Evolutionary conservation across 2,797 vertebrate species (phyloP), one percentile per base, ranked within the genome.

Genomic region (Phoebastria nigripes): DNA sequence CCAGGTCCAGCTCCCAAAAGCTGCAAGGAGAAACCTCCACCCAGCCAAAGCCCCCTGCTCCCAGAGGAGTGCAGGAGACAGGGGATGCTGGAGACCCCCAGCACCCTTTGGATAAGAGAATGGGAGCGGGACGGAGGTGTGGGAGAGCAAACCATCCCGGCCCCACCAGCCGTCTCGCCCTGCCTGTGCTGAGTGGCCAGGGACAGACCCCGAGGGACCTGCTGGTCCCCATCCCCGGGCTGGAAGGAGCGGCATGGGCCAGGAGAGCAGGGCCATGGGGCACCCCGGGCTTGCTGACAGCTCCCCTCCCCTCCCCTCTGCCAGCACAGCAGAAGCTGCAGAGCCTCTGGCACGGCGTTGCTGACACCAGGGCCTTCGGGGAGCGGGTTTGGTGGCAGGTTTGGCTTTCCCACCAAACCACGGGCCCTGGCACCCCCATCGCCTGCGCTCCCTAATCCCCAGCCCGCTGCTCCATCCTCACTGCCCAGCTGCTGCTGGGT

Each of bases 281-380:
- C 46, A 73, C 28, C n/a, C 25, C 4, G 2, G 39, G 4, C 8
- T 54, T 41, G 26, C 1, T 0, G 5, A 51, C 0, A 0, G 6
- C 16, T 47, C 37, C 31, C 26, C 15, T 46, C 2, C 2, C 70
- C 58, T 90, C 66, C 22, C 12, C 14, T 85, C 74, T 90, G 62
- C 44, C 41, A 33, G 61, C 66, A 22, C 35, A 84, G 71, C 44
- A 58, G 63, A 44, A 87, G 39, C 61, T 78, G 51, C 46, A 49
- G 49, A 56, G 25, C 31, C n/a, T 66, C 44, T 4, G 5, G 18
- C 47, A 49, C 1, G 5, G 41, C 1, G 6, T 31, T 5, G 1
- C 35, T 63, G 62, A 52, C 25, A 11, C 46, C 25, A 46, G 46
- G 21, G 22, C 8, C 51, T 65, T 35, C 5, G 8, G 33, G n/a